phyloP scores from a whole-genome alignment of 2,113 vertebrate genomes.

The Phrynocephalus versicolor region DNA sequence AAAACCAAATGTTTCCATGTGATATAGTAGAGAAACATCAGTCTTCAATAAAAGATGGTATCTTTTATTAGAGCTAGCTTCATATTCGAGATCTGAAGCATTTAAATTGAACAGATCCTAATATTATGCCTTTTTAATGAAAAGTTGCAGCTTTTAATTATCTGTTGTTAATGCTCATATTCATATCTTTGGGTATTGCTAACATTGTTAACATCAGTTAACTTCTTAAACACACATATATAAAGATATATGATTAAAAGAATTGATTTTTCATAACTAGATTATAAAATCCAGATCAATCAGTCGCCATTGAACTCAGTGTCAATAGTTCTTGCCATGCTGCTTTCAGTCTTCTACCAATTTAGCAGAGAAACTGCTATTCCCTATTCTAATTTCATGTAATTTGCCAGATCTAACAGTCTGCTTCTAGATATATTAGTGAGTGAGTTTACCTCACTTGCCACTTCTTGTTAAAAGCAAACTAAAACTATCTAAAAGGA shows the following conservation, averaged over 20 bases:
- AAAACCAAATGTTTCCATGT: constrained; percentile 3
- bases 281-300: constrained; percentile 42
- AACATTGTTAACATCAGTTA: constrained; percentile 26
- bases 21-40: constrained; percentile 39
- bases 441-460: constrained; percentile 79
- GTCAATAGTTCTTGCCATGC: constrained; percentile 52
- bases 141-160: constrained; percentile 42
- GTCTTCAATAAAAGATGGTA: neutral
- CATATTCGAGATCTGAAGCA: constrained; percentile 38
- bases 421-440: constrained; percentile 75
- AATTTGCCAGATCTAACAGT: constrained; percentile 76
- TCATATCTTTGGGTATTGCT: neutral
- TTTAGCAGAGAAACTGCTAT: constrained; percentile 72
- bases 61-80: constrained; percentile 38
- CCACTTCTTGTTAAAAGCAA: constrained; percentile 82
- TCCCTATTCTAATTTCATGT: constrained; percentile 77
- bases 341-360: constrained; percentile 59
- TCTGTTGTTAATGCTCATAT: constrained; percentile 10
- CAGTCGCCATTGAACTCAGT: constrained; percentile 59
- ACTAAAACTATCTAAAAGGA: constrained; percentile 79
- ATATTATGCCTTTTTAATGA: constrained; percentile 22
- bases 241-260: constrained; percentile 51
- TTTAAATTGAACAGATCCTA: constrained; percentile 20
- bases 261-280: constrained; percentile 50
- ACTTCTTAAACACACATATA: constrained; percentile 39